Base-by-base conservation (phyloP, 2,888 invertebrate species). In the Acanthosoma haemorrhoidale region DNA sequence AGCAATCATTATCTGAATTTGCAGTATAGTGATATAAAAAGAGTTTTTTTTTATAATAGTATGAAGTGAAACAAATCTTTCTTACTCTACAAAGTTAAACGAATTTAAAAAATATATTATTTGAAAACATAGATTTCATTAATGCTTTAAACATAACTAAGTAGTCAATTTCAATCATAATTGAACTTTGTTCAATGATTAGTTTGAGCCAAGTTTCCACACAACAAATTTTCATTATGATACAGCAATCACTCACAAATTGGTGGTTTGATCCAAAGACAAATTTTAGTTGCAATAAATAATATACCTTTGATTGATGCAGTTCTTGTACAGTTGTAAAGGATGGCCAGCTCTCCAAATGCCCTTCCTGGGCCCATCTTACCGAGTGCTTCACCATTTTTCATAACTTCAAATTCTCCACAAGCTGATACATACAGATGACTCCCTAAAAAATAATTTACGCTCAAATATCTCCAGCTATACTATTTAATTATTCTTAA, bases 261-360 rank as follows among this genome's bases (percentile, higher is more conserved):
- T 36, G n/a, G n/a, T n/a, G 38, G 38, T 36, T 13, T 11, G 13
- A 11, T 11, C 13, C 13, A 36, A 36, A 36, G 13, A 11, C 9
- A n/a, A n/a, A n/a, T n/a, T n/a, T 51, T 51, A 11, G 11, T 51
- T 51, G 16, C 11, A 51, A 8, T 8, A 51, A 11, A 11, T 15
- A 59, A 15, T 68, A 72, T 77, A 85, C 86, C 86, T 81, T 82
- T 79, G 59, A 88, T 86, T 2, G 86, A 86, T 2, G 88, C 88
- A 3, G 88, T 88, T 73, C 88, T 79, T 11, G 87, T 87, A 78
- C 89, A 89, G 79, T 89, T 89, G 80, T 90, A 90, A 4, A 90
- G 80, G 74, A 90, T 85, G n/a, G 89, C 89, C 66, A 89, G 79
- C 78, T 89, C 89, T 15, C 89, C 88, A 82, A 89, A 78, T 78